Conservation (phyloP, 1,140 invertebrate species). For the Drosophila arawakana region DNA sequence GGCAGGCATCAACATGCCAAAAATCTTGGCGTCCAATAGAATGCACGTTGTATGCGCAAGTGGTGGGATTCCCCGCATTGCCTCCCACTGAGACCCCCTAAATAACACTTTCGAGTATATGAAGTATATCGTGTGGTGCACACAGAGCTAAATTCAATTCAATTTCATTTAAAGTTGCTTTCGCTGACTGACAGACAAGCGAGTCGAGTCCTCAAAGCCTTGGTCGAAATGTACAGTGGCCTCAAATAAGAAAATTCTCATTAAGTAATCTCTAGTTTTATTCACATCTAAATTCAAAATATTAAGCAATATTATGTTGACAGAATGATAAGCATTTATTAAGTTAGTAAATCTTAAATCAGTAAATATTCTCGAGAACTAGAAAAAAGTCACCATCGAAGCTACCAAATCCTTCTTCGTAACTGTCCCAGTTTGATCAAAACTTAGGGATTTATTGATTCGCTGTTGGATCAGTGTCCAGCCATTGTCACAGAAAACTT, state of each 20-base stretch:
- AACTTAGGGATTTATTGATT: no score
- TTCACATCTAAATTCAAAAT: no score
- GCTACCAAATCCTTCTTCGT: no score
- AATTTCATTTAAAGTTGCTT: slow-evolving; percentile 83
- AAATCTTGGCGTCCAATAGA: slow-evolving; percentile 39
- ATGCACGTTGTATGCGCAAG: slow-evolving; percentile 35
- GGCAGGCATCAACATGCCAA: slow-evolving; percentile 70
- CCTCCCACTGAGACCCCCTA: background rate
- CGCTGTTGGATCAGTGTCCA: no score
- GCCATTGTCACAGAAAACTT: no score
- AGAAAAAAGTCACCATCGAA: no score
- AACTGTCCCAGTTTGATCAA: no score
- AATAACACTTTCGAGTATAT: slow-evolving; percentile 62
- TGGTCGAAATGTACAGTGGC: slow-evolving; percentile 49
- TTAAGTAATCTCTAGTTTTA: background rate
- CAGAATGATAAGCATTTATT: no score
- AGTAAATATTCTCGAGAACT: no score
- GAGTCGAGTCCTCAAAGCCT: slow-evolving; percentile 63
- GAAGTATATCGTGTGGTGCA: slow-evolving; percentile 71
- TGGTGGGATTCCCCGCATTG: slow-evolving; percentile 14
- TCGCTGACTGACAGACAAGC: slow-evolving; percentile 79
- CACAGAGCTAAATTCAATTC: slow-evolving; percentile 83
- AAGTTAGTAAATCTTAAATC: no score
- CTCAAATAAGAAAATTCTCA: background rate
- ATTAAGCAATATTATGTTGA: no score